Evolutionary conservation across 2,797 vertebrate genomes (phyloP), one percentile per base, ranked within the genome.

Genomic region (Pangasius djambal): DNA sequence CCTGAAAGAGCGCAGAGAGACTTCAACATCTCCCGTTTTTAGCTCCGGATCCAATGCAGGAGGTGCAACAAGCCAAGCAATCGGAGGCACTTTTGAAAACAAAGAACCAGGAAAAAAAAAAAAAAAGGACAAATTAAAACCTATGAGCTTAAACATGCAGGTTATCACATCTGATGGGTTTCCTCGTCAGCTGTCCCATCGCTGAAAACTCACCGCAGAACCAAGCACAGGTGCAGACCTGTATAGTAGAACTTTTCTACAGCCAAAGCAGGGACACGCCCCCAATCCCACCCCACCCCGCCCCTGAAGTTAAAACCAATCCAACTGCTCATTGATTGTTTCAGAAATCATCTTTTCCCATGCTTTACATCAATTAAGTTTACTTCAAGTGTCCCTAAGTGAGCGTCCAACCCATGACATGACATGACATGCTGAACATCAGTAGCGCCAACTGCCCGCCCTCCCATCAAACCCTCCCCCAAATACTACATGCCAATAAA

Each of bases 71-170:
- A 90, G 94, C 94, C 94, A 95, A 94, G 94, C 92, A 93, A 94
- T 93, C 92, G 94, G 96, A 97, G 96, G 96, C 96, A 97, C 96
- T 97, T 97, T 94, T 93, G 94, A 96, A 95, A 91, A 87, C 92
- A 85, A 52, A 91, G 92, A 72, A 86, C 40, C 40, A 40, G 40
- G 37, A 91, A 81, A 89, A 59, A 28, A 85, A 87, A 90, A 72
- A 44, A 72, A 83, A 82, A 87, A 85, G 3, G 12, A 70, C 20
- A 55, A 57, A 48, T 44, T 52, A 91, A 87, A 89, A 90, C 18
- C 61, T 74, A 86, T 48, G 87, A 90, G 85, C 83, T 87, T 20
- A 94, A 89, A 92, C 95, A 96, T 96, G 95, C 95, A 95, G 89
- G 92, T 91, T 91, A 92, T 92, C 89, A 91, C 93, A 90, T 91